phyloP scores from a whole-genome alignment of 2,113 vertebrate genomes.

The Antechinus stuartii region DNA sequence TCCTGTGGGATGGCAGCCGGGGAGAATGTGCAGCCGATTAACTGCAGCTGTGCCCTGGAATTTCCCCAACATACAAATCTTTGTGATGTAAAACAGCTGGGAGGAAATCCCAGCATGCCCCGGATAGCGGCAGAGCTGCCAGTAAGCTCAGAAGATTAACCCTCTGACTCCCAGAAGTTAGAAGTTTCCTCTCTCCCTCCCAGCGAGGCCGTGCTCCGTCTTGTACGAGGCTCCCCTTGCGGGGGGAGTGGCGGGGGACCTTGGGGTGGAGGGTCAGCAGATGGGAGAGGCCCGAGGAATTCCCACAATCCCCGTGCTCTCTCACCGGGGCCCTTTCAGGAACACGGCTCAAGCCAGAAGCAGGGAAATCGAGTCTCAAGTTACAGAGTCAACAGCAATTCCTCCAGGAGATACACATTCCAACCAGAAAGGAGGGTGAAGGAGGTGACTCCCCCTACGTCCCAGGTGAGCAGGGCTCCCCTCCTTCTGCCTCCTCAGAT shows the following conservation, averaged over 20 bases:
- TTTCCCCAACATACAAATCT: conserved; percentile 84
- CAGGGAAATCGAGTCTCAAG: conserved; percentile 28
- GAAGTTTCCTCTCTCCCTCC: neutral
- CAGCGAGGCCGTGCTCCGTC: neutral
- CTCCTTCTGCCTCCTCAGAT: neutral
- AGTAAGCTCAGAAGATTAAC: conserved; percentile 76
- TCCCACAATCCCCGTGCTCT: neutral
- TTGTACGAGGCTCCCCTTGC: neutral
- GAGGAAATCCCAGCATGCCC: conserved; percentile 88
- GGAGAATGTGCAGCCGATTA: conserved; percentile 78
- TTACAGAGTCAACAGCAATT: neutral
- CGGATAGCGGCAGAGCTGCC: conserved; percentile 73
- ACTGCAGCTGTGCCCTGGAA: conserved; percentile 86
- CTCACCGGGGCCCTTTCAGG: neutral
- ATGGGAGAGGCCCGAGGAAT: neutral
- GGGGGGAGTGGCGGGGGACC: neutral
- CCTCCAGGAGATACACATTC: neutral
- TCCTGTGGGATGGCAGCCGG: conserved; percentile 66
- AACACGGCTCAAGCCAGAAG: neutral
- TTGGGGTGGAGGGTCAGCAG: neutral
- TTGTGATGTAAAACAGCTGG: conserved; percentile 90
- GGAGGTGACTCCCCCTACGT: neutral
- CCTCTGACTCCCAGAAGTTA: conserved; percentile 57
- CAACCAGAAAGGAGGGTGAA: neutral
- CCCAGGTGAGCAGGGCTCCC: conserved; percentile 14